Conservation (phyloP, 2,888 invertebrate genomes). For the Caenorhabditis macrosperma region DNA sequence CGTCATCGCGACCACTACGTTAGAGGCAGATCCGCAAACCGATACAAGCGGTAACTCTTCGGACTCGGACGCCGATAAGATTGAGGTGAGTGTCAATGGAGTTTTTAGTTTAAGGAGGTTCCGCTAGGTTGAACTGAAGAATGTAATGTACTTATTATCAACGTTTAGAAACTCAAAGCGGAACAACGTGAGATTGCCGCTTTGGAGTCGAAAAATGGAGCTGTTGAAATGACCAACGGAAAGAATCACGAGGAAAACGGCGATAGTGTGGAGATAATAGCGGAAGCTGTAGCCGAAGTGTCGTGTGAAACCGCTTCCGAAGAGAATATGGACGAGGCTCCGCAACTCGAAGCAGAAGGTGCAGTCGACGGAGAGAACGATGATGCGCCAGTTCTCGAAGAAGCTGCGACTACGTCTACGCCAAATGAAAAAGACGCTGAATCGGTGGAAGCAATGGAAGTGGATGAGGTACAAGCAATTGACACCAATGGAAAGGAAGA, state of each 20-base stretch:
- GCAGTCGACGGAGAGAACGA: conserved; percentile 1
- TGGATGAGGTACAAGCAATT: background rate
- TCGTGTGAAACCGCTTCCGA: background rate
- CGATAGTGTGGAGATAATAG: background rate
- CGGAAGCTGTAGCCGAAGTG: background rate
- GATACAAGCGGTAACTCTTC: conserved; percentile 17
- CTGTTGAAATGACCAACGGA: background rate
- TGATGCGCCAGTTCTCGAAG: background rate
- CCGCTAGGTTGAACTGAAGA: too few relatives aligned
- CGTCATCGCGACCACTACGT: conserved; percentile 11
- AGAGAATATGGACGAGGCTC: background rate
- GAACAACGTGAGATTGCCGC: conserved; percentile 1
- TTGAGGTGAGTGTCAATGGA: conserved; percentile 25
- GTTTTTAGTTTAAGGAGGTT: too few relatives aligned
- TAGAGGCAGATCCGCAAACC: conserved; percentile 13
- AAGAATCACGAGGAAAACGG: background rate
- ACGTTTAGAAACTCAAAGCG: conserved; percentile 46
- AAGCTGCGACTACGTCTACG: background rate
- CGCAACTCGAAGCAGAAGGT: background rate
- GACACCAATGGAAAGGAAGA: background rate
- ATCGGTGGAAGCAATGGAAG: background rate
- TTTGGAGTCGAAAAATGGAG: conserved; percentile 5
- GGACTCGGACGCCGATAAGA: conserved; percentile 45
- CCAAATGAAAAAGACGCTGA: background rate
- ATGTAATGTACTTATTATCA: too few relatives aligned